A percentile compares a stretch with the other conserved stretches of the same genome.
These are phyloP conservation scores for rat (Rattus norvegicus) DNA, from an alignment of 2,113 vertebrate genomes.

Conservation along the genomic window DNA sequence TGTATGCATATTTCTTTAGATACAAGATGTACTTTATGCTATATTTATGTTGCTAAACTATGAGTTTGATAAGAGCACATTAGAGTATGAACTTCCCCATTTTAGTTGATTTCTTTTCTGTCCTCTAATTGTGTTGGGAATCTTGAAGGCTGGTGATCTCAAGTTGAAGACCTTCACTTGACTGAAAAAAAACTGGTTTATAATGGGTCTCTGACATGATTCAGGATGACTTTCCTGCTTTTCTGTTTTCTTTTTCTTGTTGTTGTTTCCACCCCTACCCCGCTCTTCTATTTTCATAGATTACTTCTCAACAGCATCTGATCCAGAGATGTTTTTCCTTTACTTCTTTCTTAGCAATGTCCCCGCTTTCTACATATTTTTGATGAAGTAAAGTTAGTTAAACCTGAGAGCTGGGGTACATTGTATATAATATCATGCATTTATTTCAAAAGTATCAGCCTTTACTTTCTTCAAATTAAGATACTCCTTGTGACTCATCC, in stretches of 20 bases:
- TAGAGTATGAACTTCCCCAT: background rate
- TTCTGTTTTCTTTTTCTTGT: background rate
- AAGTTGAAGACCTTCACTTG: background rate
- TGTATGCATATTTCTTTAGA: background rate
- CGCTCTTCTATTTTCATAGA: background rate
- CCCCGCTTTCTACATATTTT: conserved; percentile 55
- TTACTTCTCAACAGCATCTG: background rate
- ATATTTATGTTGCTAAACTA: background rate
- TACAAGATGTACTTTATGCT: background rate
- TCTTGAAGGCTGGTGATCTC: rapidly evolving
- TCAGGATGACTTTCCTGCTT: background rate
- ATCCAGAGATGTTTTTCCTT: conserved; percentile 67
- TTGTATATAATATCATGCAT: conserved; percentile 79
- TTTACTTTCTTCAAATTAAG: conserved; percentile 85
- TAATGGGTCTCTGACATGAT: background rate
- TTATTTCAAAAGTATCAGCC: conserved; percentile 77
- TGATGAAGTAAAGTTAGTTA: conserved; percentile 78
- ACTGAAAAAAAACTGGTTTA: background rate
- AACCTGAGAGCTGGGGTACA: conserved; percentile 62
- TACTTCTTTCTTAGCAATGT: conserved; percentile 65
- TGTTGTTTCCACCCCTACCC: too few species aligned
- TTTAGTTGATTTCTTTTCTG: background rate
- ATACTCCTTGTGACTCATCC: conserved; percentile 86
- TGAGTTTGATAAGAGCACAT: background rate
- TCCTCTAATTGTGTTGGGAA: background rate